Conservation (phyloP, 2,113 vertebrate genomes). For the Callaeas wilsoni region DNA sequence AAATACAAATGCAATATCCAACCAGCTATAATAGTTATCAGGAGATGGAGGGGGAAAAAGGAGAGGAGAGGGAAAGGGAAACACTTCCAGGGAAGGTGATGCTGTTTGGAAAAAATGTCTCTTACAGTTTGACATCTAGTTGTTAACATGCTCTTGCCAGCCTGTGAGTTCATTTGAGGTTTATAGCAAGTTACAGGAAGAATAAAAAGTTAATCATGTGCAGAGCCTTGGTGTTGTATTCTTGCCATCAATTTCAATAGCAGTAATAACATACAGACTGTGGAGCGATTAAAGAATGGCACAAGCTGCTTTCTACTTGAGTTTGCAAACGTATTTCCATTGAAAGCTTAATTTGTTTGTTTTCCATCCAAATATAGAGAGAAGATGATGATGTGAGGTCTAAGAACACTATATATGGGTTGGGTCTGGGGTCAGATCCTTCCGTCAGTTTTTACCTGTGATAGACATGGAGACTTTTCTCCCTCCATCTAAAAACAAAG, state of each 20-base stretch:
- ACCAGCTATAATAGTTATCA: neutral
- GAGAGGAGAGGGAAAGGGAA: neutral
- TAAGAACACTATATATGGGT: neutral
- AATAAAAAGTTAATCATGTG: conserved; percentile 49
- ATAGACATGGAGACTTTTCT: neutral
- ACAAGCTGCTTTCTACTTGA: neutral
- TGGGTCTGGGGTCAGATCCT: neutral
- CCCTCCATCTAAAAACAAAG: neutral
- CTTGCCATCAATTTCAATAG: conserved; percentile 31
- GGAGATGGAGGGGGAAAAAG: neutral
- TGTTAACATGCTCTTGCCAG: conserved; percentile 16
- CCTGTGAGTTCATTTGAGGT: conserved; percentile 44
- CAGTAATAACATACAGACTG: conserved; percentile 34
- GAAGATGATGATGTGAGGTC: neutral
- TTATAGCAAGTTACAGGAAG: conserved; percentile 56
- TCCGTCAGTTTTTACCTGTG: neutral
- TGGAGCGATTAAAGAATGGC: neutral
- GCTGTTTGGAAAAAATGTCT: conserved; percentile 31
- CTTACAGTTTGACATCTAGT: neutral
- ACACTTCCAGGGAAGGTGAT: neutral
- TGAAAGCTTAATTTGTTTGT: neutral
- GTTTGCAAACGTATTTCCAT: neutral
- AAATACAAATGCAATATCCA: neutral
- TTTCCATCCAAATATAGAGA: neutral
- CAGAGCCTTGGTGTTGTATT: conserved; percentile 16